These are phyloP conservation scores for Leucosticte australis DNA, from an alignment of 2,113 vertebrate genomes.

Conservation along the genomic window DNA sequence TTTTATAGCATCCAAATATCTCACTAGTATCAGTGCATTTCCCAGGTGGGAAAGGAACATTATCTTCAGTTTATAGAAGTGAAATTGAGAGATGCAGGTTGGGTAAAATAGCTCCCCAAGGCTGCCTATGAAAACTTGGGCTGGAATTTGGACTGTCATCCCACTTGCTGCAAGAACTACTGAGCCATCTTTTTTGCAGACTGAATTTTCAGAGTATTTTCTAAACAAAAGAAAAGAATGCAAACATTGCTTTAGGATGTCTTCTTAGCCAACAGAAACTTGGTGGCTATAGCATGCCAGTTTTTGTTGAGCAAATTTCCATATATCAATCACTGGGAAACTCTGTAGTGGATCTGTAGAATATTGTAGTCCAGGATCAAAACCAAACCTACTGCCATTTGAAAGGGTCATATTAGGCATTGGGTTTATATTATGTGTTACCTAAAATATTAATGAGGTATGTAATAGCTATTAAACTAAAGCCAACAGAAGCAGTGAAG, in stretches of 20 bases:
- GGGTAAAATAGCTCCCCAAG: neutral
- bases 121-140: neutral
- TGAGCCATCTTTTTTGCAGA: neutral
- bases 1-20: neutral
- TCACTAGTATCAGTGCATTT: neutral
- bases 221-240: neutral
- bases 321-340: neutral
- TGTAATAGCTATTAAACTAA: neutral
- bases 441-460: neutral
- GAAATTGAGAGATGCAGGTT: neutral
- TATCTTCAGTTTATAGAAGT: neutral
- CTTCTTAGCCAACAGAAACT: neutral
- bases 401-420: neutral
- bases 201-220: conserved; percentile 1
- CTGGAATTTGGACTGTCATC: neutral
- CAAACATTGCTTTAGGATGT: neutral
- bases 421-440: neutral
- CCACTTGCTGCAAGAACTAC: neutral
- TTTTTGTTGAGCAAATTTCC: neutral
- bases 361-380: neutral
- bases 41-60: neutral
- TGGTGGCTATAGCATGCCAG: fast-evolving
- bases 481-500: neutral
- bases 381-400: neutral
- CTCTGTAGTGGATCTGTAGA: neutral